These are phyloP conservation scores for Willowsia nigromaculata DNA, from an alignment of 2,888 invertebrate genomes.

Conservation along the genomic window DNA sequence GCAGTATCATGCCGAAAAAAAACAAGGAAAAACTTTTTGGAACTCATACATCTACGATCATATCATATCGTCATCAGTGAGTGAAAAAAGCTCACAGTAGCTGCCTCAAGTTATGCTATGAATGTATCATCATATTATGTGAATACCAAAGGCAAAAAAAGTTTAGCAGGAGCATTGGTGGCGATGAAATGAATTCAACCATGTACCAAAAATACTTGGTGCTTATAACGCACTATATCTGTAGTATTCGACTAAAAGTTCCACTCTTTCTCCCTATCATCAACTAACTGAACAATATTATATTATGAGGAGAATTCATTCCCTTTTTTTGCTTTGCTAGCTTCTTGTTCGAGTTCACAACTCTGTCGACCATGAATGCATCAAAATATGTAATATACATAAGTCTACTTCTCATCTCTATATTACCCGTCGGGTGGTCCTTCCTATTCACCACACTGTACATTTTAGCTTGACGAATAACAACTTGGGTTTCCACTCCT, in stretches of 20 bases:
- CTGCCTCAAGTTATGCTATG: not conserved
- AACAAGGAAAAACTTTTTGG: conserved; percentile 63
- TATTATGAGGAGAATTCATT: conserved; percentile 29
- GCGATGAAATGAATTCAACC: conserved; percentile 61
- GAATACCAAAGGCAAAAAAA: not conserved
- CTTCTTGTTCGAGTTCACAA: conserved; percentile 4
- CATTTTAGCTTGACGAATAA: conserved; percentile 12
- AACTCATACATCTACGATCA: conserved; percentile 45
- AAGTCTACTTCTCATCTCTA: not conserved
- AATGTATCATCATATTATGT: not conserved
- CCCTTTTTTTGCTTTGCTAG: conserved; percentile 33
- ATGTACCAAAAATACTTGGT: conserved; percentile 18
- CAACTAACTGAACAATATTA: not conserved
- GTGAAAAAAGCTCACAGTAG: conserved; percentile 31
- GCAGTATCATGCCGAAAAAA: conserved; percentile 46
- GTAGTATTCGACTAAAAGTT: conserved; percentile 20
- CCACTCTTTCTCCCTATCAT: not conserved
- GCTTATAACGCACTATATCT: conserved; percentile 10
- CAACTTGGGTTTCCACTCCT: conserved; percentile 10
- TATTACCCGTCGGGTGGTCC: not conserved
- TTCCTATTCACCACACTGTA: not conserved
- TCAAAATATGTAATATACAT: conserved; percentile 14
- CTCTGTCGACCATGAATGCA: conserved; percentile 12
- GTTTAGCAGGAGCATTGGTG: conserved; percentile 18
- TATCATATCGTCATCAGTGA: conserved; percentile 40